Evolutionary conservation across 2,888 invertebrate species (phyloP), one percentile per base, ranked within the genome.

Genomic region (Tiphia femorata): DNA sequence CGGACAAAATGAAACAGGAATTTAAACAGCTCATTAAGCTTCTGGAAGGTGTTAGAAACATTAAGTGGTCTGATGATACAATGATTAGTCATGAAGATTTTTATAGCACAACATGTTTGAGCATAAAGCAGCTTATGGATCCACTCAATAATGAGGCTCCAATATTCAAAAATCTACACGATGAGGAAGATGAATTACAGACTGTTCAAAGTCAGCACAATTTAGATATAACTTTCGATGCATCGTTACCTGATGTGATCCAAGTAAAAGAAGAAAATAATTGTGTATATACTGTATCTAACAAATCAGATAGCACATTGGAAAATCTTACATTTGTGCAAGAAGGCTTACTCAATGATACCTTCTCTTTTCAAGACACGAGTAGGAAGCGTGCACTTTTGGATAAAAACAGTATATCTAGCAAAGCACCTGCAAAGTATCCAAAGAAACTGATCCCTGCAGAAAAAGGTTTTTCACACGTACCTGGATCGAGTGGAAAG

Each of bases 21-120:
- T 91, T 90, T 63, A 79, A 88, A 20, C 86, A 88, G 5, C 73
- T 91, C 0, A 85, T 89, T 67, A 87, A 86, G 61, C 86, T 86
- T 57, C 84, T 88, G 0, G 89, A 89, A 70, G 87, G 88, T 0
- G 85, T 87, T 1, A 87, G 87, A 72, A 85, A 85, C 21, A 88
- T 91, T 10, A 86, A 87, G 8, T 91, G 90, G 89, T 86, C 86
- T 0, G 89, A 89, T 63, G 80, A 81, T 30, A 84, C 85, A 8
- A 53, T 63, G 19, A 53, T 67, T 4, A 74, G 70, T 30, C 62
- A 75, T 4, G 77, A 80, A 47, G 75, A 78, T 52, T 80, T 79
- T 47, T 78, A 79, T 29, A 73, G 58, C 20, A 64, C 80, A 10
- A 79, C 76, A 0, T 74, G 73, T 21, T 64, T 83, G 2, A 77